These are phyloP conservation scores for Suncus etruscus DNA, from an alignment of 2,113 vertebrate species.

Conservation along the genomic window DNA sequence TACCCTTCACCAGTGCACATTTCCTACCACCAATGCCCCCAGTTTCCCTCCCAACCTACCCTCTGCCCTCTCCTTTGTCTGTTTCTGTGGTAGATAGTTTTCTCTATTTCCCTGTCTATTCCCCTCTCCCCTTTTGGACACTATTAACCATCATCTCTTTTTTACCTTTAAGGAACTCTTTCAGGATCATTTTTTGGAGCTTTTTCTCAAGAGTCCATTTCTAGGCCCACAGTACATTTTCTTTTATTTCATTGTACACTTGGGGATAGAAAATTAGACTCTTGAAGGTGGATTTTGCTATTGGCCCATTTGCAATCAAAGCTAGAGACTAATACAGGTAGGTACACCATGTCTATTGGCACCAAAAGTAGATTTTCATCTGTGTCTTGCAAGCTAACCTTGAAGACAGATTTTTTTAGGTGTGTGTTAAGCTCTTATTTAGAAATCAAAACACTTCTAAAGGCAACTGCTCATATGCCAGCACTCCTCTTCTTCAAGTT, in stretches of 20 bases:
- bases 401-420: neutral
- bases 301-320: neutral
- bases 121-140: too few relatives aligned
- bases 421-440: neutral
- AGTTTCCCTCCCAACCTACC: too few relatives aligned
- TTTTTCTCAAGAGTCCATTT: neutral
- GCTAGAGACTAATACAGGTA: neutral
- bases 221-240: neutral
- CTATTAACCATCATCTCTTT: neutral
- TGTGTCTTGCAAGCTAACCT: neutral
- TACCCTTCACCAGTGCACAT: too few relatives aligned
- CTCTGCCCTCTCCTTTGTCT: too few relatives aligned
- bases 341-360: neutral
- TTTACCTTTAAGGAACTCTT: neutral
- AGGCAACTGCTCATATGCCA: neutral
- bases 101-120: too few relatives aligned
- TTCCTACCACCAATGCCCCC: too few relatives aligned
- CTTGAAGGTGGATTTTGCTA: slow-evolving; percentile 5
- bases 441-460: neutral
- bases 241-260: neutral
- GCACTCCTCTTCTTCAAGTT: neutral
- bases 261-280: neutral
- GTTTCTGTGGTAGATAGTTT: too few relatives aligned
- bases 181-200: neutral
- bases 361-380: neutral